Base-by-base conservation (phyloP, 2,888 invertebrate species). In the Drosophila bunnanda region DNA sequence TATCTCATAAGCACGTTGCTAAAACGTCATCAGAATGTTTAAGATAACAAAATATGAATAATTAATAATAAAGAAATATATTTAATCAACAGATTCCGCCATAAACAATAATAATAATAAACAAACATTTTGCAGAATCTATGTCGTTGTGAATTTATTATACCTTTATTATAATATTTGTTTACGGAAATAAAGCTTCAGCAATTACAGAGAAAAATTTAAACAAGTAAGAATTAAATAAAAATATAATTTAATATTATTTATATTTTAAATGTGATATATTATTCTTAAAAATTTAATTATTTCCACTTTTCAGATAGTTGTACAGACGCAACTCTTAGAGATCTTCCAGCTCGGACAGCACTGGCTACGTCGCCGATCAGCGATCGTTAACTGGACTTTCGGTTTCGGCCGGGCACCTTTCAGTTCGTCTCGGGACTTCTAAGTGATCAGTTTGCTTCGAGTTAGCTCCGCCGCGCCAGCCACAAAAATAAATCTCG, bases 371-470 rank as follows among this genome's bases (percentile, higher is more conserved):
- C 61, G 55, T 44, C 20, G 61, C 6, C 25, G 71, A 56, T 44
- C 55, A 44, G 62, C 53, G 68, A 67, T 69, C 75, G 76, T 52
- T 70, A 75, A 73, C 73, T 74, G 78, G 73, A 81, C 82, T 85
- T 85, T 85, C 80, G 73, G 79, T 81, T 84, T 82, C 82, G 56
- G 70, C 61, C 57, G 72, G 57, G 62, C 76, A 75, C 73, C 62
- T 52, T 75, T 87, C 79, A 90, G 90, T 82, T 89, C 79, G 82
- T 82, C 78, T 81, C 87, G 82, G 89, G 75, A 80, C 89, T 84
- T 78, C 76, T 78, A 75, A 80, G 82, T 82, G 84, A 78, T 79
- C 79, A 71, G 76, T 79, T 56, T 68, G 50, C 34, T 54, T 53
- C 70, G 74, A 60, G 59, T 60, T 72, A 60, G 86, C 80, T 86